phyloP scores from a whole-genome alignment of 2,888 invertebrate genomes.

The Idaea dimidiata region DNA sequence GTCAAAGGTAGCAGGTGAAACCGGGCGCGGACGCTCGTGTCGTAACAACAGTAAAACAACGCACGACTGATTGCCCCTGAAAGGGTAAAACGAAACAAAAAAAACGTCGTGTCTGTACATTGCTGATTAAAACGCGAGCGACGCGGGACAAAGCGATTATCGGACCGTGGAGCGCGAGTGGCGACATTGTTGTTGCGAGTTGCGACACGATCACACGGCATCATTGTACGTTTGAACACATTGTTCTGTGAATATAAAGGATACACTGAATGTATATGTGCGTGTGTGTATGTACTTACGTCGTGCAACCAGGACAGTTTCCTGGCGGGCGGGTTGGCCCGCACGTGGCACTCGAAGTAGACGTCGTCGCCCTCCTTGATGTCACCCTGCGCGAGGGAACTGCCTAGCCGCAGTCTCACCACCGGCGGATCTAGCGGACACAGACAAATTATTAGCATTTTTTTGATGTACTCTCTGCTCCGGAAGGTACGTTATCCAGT shows the following conservation, averaged over 20 bases:
- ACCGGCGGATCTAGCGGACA: conserved; percentile 88
- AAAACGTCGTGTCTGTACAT: conserved; percentile 47
- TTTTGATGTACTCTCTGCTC: too few relatives aligned
- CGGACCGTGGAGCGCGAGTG: conserved; percentile 53
- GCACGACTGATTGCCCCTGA: conserved; percentile 69
- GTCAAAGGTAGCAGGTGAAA: conserved; percentile 29
- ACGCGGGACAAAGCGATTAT: conserved; percentile 70
- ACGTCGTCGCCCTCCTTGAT: conserved; percentile 96
- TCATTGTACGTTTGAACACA: neutral
- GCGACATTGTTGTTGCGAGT: neutral
- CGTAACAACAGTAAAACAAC: conserved; percentile 56
- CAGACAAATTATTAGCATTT: neutral
- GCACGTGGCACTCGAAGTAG: conserved; percentile 95
- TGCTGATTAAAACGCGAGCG: conserved; percentile 69
- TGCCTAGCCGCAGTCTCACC: conserved; percentile 89
- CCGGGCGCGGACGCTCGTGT: conserved; percentile 52
- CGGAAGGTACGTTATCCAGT: too few relatives aligned
- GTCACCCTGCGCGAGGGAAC: conserved; percentile 91
- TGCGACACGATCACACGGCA: neutral
- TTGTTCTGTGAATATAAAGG: neutral
- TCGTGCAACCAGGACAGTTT: conserved; percentile 93
- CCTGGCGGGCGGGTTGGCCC: conserved; percentile 92
- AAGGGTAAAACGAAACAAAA: conserved; percentile 63
- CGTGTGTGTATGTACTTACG: conserved; percentile 81
- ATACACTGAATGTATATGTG: neutral